A percentile compares a stretch with the other conserved stretches of the same genome.
phyloP scores from a whole-genome alignment of 2,888 invertebrate genomes.

The Trissolcus brochymenae region DNA sequence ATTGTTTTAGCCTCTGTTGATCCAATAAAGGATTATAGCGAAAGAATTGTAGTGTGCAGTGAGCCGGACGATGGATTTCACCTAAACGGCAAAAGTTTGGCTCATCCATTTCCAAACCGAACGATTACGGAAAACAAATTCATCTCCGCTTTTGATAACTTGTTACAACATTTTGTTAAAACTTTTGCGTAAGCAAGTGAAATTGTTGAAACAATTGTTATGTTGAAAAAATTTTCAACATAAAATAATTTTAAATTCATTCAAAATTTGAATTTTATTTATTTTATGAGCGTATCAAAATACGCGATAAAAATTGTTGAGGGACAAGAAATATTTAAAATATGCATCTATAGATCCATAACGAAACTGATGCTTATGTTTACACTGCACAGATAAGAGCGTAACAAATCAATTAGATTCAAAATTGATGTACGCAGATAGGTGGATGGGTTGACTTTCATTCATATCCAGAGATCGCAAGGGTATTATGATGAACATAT shows the following conservation, averaged over 20 bases:
- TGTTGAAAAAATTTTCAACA: too few relatives aligned
- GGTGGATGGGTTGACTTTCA: conserved; percentile 58
- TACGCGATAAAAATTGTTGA: conserved; percentile 3
- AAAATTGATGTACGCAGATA: conserved; percentile 59
- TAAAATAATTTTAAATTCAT: not conserved
- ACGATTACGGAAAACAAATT: conserved; percentile 17
- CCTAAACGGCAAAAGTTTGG: conserved; percentile 64
- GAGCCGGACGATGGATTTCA: conserved; percentile 60
- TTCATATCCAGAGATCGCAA: conserved; percentile 62
- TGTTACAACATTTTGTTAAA: too few relatives aligned
- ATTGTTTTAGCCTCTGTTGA: conserved; percentile 76
- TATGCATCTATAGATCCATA: conserved; percentile 16
- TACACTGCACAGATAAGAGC: conserved; percentile 52
- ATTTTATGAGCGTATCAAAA: not conserved
- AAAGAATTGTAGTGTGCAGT: conserved; percentile 72
- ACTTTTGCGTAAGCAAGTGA: too few relatives aligned
- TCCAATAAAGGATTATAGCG: conserved; percentile 75
- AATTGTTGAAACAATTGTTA: too few relatives aligned
- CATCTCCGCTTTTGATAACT: not conserved
- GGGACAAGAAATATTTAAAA: conserved; percentile 13
- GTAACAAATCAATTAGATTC: conserved; percentile 67
- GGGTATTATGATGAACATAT: conserved; percentile 70
- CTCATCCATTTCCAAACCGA: conserved; percentile 30
- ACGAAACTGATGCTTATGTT: conserved; percentile 33
- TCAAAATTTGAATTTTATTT: too few relatives aligned